Evolutionary conservation across 2,888 invertebrate species (phyloP), one percentile per base, ranked within the genome.

Genomic region (Thereva nobilitata): DNA sequence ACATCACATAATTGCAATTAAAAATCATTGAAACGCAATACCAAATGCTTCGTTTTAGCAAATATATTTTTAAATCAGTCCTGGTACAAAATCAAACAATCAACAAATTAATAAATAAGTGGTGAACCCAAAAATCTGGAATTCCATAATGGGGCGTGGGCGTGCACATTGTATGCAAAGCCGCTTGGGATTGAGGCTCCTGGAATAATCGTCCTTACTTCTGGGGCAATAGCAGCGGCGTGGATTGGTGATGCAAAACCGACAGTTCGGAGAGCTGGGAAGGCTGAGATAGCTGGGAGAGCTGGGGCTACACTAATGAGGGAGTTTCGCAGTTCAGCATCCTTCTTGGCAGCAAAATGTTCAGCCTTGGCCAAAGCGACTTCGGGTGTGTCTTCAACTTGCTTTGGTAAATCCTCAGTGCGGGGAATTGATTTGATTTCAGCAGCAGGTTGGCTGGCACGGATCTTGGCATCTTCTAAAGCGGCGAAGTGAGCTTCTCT

Each of bases 311-410:
- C 42, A 10, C 12, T 6, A 3, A 12, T 7, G 6, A 38, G 10
- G 4, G 37, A 12, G 10, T 45, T 63, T 50, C 77, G 73, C 37
- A 75, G 64, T 59, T 75, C 76, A 8, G 76, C 78, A 45, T 74
- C 74, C 8, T 74, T 73, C 41, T 78, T 76, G 10, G 80, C 79
- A 7, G 78, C 80, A 67, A 80, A 68, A 68, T 80, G 80, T 45
- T 78, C 76, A 40, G 64, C 47, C 10, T 47, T 64, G 2, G 64
- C 64, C 54, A 40, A 38, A 0, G 77, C 77, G 5, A 81, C 80
- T 75, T 83, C 84, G 4, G 82, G 78, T 7, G 83, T 83, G 61
- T 82, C 82, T 68, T 73, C 71, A 5, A 78, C 78, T 4, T 76
- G 73, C 8, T 74, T 73, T 0, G 76, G 73, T 38, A 75, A 8